A percentile compares a stretch with the other conserved stretches of the same genome.
phyloP scores from a whole-genome alignment of 2,113 vertebrate genomes.

The Cercocebus atys region DNA sequence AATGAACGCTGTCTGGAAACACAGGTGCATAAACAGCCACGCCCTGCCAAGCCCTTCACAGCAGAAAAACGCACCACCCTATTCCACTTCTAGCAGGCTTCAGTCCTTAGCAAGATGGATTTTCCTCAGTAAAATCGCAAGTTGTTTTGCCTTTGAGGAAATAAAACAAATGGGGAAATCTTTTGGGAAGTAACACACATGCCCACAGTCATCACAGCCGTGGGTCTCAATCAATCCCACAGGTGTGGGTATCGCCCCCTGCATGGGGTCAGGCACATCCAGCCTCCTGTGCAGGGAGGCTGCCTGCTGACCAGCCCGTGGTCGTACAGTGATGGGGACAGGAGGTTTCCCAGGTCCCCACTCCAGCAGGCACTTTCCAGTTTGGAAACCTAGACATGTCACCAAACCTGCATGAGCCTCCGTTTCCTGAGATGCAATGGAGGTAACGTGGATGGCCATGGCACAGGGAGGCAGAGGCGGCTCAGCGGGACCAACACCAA shows the following conservation, averaged over 20 bases:
- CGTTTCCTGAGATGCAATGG: neutral
- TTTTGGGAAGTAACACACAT: neutral
- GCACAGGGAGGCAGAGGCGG: neutral
- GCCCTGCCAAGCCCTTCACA: neutral
- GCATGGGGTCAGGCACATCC: no score
- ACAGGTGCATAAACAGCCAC: constrained; percentile 20
- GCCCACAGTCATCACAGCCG: rapidly evolving
- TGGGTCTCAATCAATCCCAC: no score
- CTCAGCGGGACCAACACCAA: no score
- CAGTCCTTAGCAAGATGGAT: constrained; percentile 28
- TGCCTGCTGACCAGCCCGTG: neutral
- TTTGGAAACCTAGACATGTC: neutral
- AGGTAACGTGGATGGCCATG: neutral
- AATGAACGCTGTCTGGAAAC: constrained; percentile 56
- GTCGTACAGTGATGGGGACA: rapidly evolving
- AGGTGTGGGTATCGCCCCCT: no score
- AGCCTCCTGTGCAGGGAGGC: neutral
- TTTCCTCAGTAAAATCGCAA: constrained; percentile 53
- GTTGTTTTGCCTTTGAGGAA: constrained; percentile 57
- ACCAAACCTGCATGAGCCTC: neutral
- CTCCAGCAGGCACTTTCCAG: neutral
- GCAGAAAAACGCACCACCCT: neutral
- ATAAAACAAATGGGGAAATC: rapidly evolving
- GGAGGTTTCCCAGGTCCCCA: no score
- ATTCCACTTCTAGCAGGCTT: constrained; percentile 24